A percentile compares a stretch with the other conserved stretches of the same genome.
Conservation (phyloP, 1,140 invertebrate genomes). For the Belonocnema kinseyi region DNA sequence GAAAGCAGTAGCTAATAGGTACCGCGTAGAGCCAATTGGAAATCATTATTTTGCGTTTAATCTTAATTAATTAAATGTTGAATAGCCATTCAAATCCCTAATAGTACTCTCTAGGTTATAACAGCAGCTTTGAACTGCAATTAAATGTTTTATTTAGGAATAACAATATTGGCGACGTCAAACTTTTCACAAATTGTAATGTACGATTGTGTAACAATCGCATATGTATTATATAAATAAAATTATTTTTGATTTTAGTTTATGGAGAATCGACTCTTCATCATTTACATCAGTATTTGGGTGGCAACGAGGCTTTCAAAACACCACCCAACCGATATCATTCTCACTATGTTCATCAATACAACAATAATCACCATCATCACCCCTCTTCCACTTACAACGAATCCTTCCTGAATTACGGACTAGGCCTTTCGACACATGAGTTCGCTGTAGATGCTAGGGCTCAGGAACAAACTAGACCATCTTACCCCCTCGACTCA, state of each 20-base stretch:
- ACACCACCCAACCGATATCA: constrained; percentile 65
- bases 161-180: too few species aligned
- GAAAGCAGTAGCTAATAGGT: too few species aligned
- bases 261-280: constrained; percentile 68
- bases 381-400: constrained; percentile 60
- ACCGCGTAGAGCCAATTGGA: too few species aligned
- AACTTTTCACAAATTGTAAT: too few species aligned
- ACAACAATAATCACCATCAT: constrained; percentile 62
- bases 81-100: too few species aligned
- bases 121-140: too few species aligned
- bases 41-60: too few species aligned
- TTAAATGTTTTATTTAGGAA: too few species aligned
- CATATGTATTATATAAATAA: background rate
- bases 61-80: too few species aligned
- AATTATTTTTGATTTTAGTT: constrained; percentile 52
- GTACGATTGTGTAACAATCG: background rate
- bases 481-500: constrained; percentile 40
- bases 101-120: too few species aligned
- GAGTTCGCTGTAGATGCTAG: constrained; percentile 61
- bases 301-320: constrained; percentile 68
- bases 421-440: constrained; percentile 61
- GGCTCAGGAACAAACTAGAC: constrained; percentile 55
- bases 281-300: constrained; percentile 70
- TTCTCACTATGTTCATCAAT: constrained; percentile 63
- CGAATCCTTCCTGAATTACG: constrained; percentile 69